These are phyloP conservation scores for Cephus pygmeus DNA, from an alignment of 2,888 invertebrate genomes.

Conservation along the genomic window DNA sequence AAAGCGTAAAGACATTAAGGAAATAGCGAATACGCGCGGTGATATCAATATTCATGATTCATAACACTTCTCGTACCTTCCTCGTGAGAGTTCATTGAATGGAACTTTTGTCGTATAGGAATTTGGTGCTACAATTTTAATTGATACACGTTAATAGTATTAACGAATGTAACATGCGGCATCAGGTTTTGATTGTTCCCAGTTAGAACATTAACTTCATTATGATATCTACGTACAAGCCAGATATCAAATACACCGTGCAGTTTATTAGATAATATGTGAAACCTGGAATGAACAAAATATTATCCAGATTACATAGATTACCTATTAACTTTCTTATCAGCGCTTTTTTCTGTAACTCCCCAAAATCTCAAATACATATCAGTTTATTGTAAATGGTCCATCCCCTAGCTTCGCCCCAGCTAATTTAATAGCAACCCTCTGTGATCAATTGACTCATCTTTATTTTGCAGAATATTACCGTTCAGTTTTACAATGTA, in stretches of 20 bases:
- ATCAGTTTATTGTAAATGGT: not conserved
- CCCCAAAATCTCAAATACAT: not conserved
- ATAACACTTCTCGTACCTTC: not conserved
- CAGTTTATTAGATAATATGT: not conserved
- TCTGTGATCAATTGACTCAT: too few relatives aligned
- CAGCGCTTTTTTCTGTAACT: not conserved
- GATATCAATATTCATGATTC: not conserved
- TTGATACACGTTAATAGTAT: not conserved
- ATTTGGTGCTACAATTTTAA: not conserved
- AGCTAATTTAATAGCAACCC: not conserved
- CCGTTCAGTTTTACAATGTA: not conserved
- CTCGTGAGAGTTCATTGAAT: not conserved
- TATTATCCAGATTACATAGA: not conserved
- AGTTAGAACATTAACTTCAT: too few relatives aligned
- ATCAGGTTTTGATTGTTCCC: too few relatives aligned
- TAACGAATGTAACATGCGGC: not conserved
- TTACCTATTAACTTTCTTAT: not conserved
- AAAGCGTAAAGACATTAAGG: not conserved
- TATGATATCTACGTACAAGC: too few relatives aligned
- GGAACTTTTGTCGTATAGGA: not conserved
- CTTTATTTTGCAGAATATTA: too few relatives aligned
- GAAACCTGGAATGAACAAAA: not conserved
- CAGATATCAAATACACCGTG: too few relatives aligned
- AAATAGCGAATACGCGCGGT: not conserved
- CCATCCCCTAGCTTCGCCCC: not conserved